Evolutionary conservation across 2,797 vertebrate species (phyloP), one percentile per base, ranked within the genome.

Genomic region (Typhlichthys subterraneus): DNA sequence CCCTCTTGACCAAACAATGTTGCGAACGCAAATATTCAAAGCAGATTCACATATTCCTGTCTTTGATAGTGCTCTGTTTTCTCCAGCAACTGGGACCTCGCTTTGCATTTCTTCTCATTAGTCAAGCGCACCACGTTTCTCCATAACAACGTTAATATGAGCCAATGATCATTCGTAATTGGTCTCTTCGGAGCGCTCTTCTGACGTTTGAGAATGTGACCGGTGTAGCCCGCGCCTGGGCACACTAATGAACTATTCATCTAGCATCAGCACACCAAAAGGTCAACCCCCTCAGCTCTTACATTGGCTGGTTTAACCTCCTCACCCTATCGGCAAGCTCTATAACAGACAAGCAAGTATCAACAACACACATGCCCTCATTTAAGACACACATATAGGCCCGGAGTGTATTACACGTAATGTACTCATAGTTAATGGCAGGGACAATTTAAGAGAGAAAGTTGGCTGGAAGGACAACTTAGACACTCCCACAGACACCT

Each of bases 111-210:
- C 49, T 45, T 69, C 77, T 85, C 79, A 82, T 91, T 86, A 87
- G 63, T 76, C 73, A 77, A 76, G 73, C 70, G 0, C 63, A 19
- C 56, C 83, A 76, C 76, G 75, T 71, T 55, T 12, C 13, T 59
- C 70, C 70, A 75, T 79, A 85, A 85, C 85, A 76, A 78, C 72
- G 57, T 72, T 87, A 88, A 89, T 85, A 75, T 79, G 76, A 81
- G 80, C 77, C 79, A 83, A 91, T 93, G 87, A 91, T 92, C 91
- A 89, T 90, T 90, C 83, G 90, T 92, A 93, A 93, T 92, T 92
- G 89, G 90, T 89, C 88, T 90, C 88, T 81, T 90, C 85, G 85
- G 87, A 83, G 79, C 54, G 66, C 56, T 71, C 77, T 80, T 83
- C 72, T 58, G 62, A 73, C 60, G 65, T 76, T 79, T 72, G 76